Evolutionary conservation across 1,140 invertebrate species (phyloP).

Genomic region (Hyles euphorbiae): DNA sequence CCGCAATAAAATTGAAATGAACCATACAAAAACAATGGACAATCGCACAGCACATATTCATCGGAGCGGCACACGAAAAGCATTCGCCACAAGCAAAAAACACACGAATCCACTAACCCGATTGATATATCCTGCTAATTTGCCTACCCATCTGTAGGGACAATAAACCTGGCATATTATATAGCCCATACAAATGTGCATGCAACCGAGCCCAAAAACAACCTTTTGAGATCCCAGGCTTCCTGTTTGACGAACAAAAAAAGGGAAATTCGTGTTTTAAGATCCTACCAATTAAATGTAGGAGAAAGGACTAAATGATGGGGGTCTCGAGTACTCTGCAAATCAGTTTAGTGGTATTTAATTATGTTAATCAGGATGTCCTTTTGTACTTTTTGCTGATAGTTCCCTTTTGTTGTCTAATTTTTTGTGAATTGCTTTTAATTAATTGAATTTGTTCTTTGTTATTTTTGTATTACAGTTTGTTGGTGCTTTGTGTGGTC

Average conservation of each 20-base stretch:
- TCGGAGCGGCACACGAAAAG: constrained; percentile 44
- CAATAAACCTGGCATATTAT: constrained; percentile 68
- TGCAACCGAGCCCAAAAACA: constrained; percentile 60
- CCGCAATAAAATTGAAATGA: constrained; percentile 16
- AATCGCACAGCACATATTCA: constrained; percentile 50
- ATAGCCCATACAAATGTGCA: constrained; percentile 43
- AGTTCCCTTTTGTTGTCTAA: constrained; percentile 31
- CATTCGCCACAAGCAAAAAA: constrained; percentile 17
- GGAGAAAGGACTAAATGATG: constrained; percentile 60
- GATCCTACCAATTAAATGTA: constrained; percentile 62
- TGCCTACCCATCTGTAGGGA: constrained; percentile 38
- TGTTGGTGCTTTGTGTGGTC: too few relatives aligned
- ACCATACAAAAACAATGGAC: constrained; percentile 27
- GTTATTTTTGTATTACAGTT: neutral
- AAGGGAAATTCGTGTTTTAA: constrained; percentile 53
- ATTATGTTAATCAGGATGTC: constrained; percentile 70
- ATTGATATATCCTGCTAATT: constrained; percentile 70
- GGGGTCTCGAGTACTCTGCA: constrained; percentile 51
- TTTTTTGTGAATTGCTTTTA: constrained; percentile 48
- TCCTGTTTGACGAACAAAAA: constrained; percentile 53
- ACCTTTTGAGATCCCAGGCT: constrained; percentile 46
- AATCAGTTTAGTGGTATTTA: constrained; percentile 69
- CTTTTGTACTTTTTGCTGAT: constrained; percentile 33
- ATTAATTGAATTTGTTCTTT: constrained; percentile 29
- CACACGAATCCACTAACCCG: constrained; percentile 36